Percentiles rank a stretch among this genome's conserved stretches.
Conservation (phyloP, 2,797 vertebrate species). For the Threskiornis aethiopicus region DNA sequence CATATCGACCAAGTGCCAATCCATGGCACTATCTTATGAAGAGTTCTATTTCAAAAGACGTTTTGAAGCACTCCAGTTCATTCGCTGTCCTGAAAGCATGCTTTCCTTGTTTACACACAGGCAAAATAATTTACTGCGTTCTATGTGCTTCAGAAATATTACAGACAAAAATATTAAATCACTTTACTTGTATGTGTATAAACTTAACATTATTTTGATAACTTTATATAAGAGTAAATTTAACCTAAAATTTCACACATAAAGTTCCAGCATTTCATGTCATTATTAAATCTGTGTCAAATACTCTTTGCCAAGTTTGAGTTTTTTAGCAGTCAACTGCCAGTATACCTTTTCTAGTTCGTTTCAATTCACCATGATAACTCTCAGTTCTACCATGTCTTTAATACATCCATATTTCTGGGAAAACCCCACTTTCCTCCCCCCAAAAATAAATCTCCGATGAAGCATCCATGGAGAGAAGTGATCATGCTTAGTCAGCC, state of each 20-base stretch:
- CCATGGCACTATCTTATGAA: neutral
- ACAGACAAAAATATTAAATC: neutral
- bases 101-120: neutral
- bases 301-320: neutral
- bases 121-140: neutral
- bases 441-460: neutral
- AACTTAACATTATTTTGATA: neutral
- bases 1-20: neutral
- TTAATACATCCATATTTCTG: neutral
- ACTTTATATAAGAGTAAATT: neutral
- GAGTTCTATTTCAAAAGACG: neutral
- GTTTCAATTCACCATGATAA: neutral
- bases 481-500: neutral
- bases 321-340: neutral
- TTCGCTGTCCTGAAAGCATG: neutral
- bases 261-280: neutral
- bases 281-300: neutral
- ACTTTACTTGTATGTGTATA: neutral
- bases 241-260: neutral
- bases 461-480: neutral
- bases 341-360: neutral
- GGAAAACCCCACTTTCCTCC: neutral
- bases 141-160: neutral
- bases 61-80: neutral
- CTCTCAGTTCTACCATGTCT: neutral